These are phyloP conservation scores for Meteorus cinctellus DNA, from an alignment of 2,888 invertebrate species.

Conservation along the genomic window DNA sequence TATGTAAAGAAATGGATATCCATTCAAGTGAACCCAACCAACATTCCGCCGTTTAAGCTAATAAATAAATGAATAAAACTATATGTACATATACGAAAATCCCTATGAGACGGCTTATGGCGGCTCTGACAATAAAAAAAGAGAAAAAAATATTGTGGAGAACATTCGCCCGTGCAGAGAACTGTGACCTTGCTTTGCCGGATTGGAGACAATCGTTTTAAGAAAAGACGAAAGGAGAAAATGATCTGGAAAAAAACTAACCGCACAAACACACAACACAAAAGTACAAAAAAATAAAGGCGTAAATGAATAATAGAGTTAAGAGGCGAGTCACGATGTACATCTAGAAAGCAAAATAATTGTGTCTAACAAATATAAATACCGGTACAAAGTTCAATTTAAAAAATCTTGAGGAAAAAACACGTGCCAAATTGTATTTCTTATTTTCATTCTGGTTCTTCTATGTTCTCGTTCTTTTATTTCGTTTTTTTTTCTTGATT, in stretches of 20 bases:
- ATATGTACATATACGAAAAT: slow-evolving; percentile 26
- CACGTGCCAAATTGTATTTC: slow-evolving; percentile 12
- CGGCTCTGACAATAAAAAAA: slow-evolving; percentile 10
- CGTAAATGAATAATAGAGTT: slow-evolving; percentile 27
- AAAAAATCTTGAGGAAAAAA: slow-evolving; percentile 36
- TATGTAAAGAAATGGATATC: no score
- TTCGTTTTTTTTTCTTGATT: background rate
- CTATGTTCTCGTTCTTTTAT: background rate
- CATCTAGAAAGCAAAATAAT: slow-evolving; percentile 51
- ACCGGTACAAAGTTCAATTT: slow-evolving; percentile 54
- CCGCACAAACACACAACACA: slow-evolving; percentile 1
- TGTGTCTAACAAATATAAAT: slow-evolving; percentile 55
- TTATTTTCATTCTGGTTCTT: background rate
- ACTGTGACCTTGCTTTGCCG: background rate
- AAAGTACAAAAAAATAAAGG: slow-evolving; percentile 3
- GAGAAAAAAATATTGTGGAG: slow-evolving; percentile 8
- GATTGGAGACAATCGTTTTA: slow-evolving; percentile 7
- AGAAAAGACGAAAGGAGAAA: slow-evolving; percentile 17
- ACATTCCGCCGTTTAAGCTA: background rate
- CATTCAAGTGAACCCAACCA: background rate
- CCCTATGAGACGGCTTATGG: slow-evolving; percentile 43
- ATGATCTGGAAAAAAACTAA: slow-evolving; percentile 13
- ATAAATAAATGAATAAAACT: slow-evolving; percentile 36
- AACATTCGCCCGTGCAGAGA: background rate
- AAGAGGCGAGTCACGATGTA: slow-evolving; percentile 50